Evolutionary conservation across 2,888 invertebrate genomes (phyloP).

Genomic region (Meghimatium bilineatum): DNA sequence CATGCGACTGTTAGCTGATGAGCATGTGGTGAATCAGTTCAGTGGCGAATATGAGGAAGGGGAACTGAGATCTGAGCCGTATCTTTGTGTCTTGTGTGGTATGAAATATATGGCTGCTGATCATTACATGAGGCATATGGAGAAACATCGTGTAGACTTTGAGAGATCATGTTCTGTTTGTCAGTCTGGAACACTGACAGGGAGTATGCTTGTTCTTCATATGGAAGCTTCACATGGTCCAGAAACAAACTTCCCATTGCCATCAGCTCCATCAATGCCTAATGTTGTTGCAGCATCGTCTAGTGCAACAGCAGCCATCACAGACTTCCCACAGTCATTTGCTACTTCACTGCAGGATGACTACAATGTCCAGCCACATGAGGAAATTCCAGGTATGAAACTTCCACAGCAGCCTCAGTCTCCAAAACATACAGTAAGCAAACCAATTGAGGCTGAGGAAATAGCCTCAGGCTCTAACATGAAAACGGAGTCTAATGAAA

Average conservation of each 20-base stretch:
- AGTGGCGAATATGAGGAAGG: conserved; percentile 48
- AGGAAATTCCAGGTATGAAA: conserved; percentile 26
- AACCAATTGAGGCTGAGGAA: conserved; percentile 28
- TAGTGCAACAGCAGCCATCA: conserved; percentile 36
- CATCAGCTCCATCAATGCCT: conserved; percentile 9
- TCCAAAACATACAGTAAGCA: conserved; percentile 3
- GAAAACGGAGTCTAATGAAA: conserved; percentile 38
- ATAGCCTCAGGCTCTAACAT: conserved; percentile 10
- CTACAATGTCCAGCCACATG: conserved; percentile 10
- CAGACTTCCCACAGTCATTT: conserved; percentile 37
- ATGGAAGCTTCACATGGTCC: conserved; percentile 51
- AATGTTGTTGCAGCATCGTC: not conserved
- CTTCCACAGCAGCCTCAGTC: conserved; percentile 39
- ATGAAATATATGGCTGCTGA: conserved; percentile 42
- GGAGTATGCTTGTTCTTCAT: conserved; percentile 45
- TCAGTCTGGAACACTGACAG: conserved; percentile 49
- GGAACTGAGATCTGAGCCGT: conserved; percentile 44
- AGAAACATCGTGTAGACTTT: conserved; percentile 47
- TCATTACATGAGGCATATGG: conserved; percentile 44
- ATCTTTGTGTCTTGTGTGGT: conserved; percentile 48
- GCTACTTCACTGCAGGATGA: conserved; percentile 21
- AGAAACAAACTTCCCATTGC: conserved; percentile 43
- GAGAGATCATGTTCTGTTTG: conserved; percentile 49
- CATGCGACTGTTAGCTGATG: conserved; percentile 41
- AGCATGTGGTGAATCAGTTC: conserved; percentile 30